These are phyloP conservation scores for Phenganax stokvisi DNA, from an alignment of 92 coral and sea anemone species.

Conservation along the genomic window DNA sequence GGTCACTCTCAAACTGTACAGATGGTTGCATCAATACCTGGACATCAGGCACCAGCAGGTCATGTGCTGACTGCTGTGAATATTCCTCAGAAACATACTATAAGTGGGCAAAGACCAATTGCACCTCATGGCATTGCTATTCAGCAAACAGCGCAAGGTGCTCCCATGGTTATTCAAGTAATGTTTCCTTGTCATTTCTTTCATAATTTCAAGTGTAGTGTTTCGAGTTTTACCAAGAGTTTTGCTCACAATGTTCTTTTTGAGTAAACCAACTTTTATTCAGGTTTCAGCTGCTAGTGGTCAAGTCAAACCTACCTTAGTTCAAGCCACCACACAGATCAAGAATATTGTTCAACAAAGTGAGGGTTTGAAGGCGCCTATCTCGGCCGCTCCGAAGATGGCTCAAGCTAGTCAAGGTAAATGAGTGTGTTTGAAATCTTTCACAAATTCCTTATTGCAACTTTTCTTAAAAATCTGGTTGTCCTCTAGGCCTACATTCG, in stretches of 20 bases:
- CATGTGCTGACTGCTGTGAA: conserved; percentile 28
- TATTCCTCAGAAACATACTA: conserved; percentile 38
- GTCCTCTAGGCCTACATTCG: conserved; percentile 16
- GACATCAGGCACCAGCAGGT: conserved; percentile 30
- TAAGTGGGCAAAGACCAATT: conserved; percentile 23
- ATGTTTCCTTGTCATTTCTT: background rate
- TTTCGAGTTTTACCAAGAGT: no score
- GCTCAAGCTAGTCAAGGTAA: conserved; percentile 6
- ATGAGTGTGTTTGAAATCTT: background rate
- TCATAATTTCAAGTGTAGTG: no score
- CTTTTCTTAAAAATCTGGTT: background rate
- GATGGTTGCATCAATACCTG: conserved; percentile 35
- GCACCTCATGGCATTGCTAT: conserved; percentile 40
- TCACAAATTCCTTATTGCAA: background rate
- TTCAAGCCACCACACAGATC: conserved; percentile 7
- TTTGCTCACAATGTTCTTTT: no score
- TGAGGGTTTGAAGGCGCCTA: conserved; percentile 30
- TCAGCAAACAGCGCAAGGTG: conserved; percentile 28
- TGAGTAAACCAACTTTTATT: no score
- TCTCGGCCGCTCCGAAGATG: conserved; percentile 40
- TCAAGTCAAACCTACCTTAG: conserved; percentile 30
- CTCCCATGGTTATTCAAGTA: conserved; percentile 34
- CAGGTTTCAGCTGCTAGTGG: background rate
- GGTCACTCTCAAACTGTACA: conserved; percentile 25
- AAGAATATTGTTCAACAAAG: conserved; percentile 17